Conservation (phyloP, 2,113 vertebrate species). For the Alaudala cheleensis region DNA sequence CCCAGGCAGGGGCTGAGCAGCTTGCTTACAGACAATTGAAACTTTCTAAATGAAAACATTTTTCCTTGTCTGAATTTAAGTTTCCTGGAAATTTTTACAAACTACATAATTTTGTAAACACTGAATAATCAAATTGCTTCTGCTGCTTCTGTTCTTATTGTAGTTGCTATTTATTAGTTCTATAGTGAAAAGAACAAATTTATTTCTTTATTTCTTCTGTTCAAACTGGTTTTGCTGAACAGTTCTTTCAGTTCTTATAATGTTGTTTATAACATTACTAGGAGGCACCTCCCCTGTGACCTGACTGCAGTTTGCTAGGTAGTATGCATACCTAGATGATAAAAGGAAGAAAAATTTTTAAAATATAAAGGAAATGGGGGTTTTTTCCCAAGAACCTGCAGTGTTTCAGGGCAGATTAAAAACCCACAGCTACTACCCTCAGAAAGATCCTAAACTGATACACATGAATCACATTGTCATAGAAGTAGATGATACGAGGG, state of each 20-base stretch:
- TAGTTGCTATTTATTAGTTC: neutral
- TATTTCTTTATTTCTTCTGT: neutral
- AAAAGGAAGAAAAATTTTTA: neutral
- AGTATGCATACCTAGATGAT: neutral
- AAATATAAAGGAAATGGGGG: neutral
- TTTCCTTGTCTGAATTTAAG: neutral
- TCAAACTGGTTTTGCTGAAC: neutral
- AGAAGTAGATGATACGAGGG: neutral
- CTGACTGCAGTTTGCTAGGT: neutral
- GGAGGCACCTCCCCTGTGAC: neutral
- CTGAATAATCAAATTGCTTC: neutral
- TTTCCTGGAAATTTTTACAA: neutral
- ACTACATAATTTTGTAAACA: neutral
- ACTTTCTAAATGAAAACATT: neutral
- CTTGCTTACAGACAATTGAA: neutral
- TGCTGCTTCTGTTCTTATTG: neutral
- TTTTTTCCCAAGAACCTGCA: neutral
- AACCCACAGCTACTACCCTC: neutral
- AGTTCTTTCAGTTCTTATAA: neutral
- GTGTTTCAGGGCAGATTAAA: neutral
- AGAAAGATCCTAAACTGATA: neutral
- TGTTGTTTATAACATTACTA: neutral
- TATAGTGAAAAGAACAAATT: neutral
- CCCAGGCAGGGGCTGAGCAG: neutral
- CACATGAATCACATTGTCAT: neutral